Evolutionary conservation across 1,140 invertebrate genomes (phyloP).

Genomic region (Sipha flava): DNA sequence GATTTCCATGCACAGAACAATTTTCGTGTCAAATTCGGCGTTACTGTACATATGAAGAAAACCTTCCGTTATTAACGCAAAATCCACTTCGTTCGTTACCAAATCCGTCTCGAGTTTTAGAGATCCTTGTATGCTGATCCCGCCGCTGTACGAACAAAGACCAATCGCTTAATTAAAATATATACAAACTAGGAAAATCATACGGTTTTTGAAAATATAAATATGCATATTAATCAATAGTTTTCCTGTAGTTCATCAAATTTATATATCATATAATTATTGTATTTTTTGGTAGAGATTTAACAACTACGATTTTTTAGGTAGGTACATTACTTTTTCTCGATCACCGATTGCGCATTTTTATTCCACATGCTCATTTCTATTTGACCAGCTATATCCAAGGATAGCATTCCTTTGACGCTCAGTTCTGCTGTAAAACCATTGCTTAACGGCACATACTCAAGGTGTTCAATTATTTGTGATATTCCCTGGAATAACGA

Average conservation of each 20-base stretch:
- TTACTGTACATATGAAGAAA: slow-evolving; percentile 50
- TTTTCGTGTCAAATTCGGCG: slow-evolving; percentile 66
- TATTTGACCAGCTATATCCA: slow-evolving; percentile 77
- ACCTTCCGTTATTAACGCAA: slow-evolving; percentile 50
- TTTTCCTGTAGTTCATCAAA: too few relatives aligned
- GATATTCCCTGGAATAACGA: slow-evolving; percentile 51
- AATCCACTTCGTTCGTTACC: slow-evolving; percentile 58
- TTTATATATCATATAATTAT: too few relatives aligned
- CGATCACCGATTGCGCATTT: slow-evolving; percentile 72
- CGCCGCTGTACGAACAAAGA: slow-evolving; percentile 49
- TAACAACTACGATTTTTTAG: too few relatives aligned
- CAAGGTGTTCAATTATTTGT: slow-evolving; percentile 63
- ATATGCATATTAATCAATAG: too few relatives aligned
- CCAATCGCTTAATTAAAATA: neutral
- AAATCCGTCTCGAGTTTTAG: slow-evolving; percentile 61
- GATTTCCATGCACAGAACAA: slow-evolving; percentile 72
- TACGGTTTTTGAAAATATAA: too few relatives aligned
- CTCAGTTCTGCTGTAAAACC: slow-evolving; percentile 64
- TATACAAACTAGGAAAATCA: neutral
- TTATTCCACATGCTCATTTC: slow-evolving; percentile 78
- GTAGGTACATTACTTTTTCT: slow-evolving; percentile 53
- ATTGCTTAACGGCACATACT: slow-evolving; percentile 60
- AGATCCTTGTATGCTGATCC: slow-evolving; percentile 57
- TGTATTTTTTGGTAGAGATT: too few relatives aligned
- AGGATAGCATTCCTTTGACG: slow-evolving; percentile 62